Evolutionary conservation across 2,113 vertebrate genomes (phyloP).

Genomic region (Falco punctatus): DNA sequence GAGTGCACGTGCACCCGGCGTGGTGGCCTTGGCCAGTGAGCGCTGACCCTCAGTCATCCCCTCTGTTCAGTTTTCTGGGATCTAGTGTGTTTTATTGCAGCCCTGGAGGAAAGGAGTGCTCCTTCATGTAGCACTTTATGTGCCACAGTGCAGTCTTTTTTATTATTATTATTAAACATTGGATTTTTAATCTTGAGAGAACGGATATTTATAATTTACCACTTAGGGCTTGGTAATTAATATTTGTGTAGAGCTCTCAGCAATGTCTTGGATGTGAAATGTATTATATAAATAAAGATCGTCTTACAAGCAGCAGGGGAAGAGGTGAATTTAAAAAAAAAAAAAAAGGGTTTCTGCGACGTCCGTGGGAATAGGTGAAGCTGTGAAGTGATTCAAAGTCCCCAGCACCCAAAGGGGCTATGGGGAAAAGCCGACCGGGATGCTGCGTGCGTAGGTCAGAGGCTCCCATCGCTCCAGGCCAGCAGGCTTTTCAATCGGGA

Average conservation of each 20-base stretch:
- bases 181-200: constrained; percentile 47
- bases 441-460: accelerated
- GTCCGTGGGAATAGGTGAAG: neutral
- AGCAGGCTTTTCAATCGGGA: neutral
- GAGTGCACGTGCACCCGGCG: neutral
- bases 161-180: constrained; percentile 10
- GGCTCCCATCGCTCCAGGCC: neutral
- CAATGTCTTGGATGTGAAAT: constrained; percentile 31
- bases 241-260: constrained; percentile 68
- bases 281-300: constrained; percentile 60
- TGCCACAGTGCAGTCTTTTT: neutral
- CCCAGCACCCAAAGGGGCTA: neutral
- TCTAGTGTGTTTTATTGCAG: neutral
- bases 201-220: constrained; percentile 64
- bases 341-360: neutral
- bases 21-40: neutral
- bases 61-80: neutral
- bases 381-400: neutral
- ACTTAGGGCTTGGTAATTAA: constrained; percentile 68
- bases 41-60: neutral
- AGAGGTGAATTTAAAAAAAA: neutral
- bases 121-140: constrained; percentile 1
- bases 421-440: neutral
- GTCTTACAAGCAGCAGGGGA: constrained; percentile 26
- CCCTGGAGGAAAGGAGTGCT: neutral